Evolutionary conservation across 2,113 vertebrate species (phyloP), one percentile per base, ranked within the genome.

Genomic region (Ictalurus punctatus): DNA sequence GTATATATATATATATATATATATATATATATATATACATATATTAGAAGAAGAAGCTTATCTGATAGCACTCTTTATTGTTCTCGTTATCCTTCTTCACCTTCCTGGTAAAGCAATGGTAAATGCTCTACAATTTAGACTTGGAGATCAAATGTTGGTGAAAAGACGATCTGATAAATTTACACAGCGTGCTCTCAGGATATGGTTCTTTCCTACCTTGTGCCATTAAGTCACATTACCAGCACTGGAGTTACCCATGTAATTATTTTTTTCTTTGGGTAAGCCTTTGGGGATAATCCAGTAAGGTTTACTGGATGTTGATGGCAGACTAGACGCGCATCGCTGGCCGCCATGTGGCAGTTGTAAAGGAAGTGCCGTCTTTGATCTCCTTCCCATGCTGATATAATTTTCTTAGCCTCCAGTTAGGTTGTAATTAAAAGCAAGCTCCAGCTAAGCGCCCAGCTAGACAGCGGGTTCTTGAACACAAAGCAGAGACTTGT

Each of bases 361-460:
- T 71, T 44, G n/a, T 87, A 59, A 88, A 83, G 79, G 61, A 84
- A 86, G 84, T 79, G n/a, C 9, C n/a, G 10, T 74, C 37, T 69
- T 87, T 91, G 81, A 91, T 91, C 80, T 86, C 23, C 4, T 48
- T 74, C 25, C 56, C 69, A 88, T 48, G 90, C 81, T 85, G 76
- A 84, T 90, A 86, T 71, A 90, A 83, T 2, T 48, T 82, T 84
- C 59, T 48, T 90, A 37, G 54, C 59, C 85, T 87, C 71, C 30
- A 78, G 80, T 73, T 56, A 73, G 85, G 30, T 58, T 71, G 73
- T 84, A 83, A 86, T 89, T 85, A 86, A 83, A 88, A 13, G 9
- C 81, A 58, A 83, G 37, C 78, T 78, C 63, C 9, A 79, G 59
- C 37, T 54, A 83, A 71, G 81, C 9, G 37, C 71, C 40, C 71